Evolutionary conservation across 2,113 vertebrate genomes (phyloP), one percentile per base, ranked within the genome.

Genomic region (Calypte anna): DNA sequence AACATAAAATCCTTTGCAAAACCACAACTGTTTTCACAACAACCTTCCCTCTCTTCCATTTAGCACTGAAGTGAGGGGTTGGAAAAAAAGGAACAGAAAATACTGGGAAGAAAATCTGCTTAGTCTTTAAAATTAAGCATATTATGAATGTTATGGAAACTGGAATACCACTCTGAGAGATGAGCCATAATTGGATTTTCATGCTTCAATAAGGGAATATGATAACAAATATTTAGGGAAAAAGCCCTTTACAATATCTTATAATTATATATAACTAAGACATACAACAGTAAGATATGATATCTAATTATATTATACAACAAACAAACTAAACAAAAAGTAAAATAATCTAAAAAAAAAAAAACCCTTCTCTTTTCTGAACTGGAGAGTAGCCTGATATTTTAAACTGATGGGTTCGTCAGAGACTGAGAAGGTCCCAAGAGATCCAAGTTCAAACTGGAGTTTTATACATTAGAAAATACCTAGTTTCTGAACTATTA

Each of bases 101-200:
- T 31, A 73, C 53, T 69, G 84, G 78, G 85, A 93, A 93, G 67
- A 74, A 96, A 90, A 36, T 87, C 50, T 89, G 90, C 74, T 93
- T 87, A 91, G 77, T 87, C 59, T 94, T 92, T 51, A 91, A 89
- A 89, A 82, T 87, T 69, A 94, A 61, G 84, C 93, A 57, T 79
- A 93, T 86, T 51, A 94, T 59, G 59, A 90, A 91, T 51, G 86
- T 54, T 88, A 93, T 78, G 73, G 86, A 96, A 96, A 93, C 44
- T 78, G 64, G 76, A 95, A 78, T 86, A 90, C 59, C 70, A 66
- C 74, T 79, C 70, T 72, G 91, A 66, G 51, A 91, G 6, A 67
- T 88, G 83, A 94, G 36, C 90, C 66, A 91, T 91, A 91, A 94
- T 70, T 89, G 74, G 88, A 88, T 96, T 91, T 94, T 91, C 89